Evolutionary conservation across 2,113 vertebrate species (phyloP).

Genomic region (Corythornis vintsioides): DNA sequence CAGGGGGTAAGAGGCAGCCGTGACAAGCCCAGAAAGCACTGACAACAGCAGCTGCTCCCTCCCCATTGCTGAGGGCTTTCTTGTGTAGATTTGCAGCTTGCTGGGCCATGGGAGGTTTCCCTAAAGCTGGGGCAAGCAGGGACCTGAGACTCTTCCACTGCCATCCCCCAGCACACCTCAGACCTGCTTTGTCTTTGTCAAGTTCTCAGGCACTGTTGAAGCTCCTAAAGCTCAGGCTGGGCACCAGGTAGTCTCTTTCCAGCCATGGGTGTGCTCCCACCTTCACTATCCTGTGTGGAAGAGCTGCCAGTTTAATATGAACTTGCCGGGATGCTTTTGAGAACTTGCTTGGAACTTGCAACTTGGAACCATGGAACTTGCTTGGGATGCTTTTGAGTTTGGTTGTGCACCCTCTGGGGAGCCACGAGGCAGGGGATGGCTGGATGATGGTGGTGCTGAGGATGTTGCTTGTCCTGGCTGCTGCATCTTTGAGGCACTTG

Average conservation of each 20-base stretch:
- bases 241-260: neutral
- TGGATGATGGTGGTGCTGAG: neutral
- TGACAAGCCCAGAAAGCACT: neutral
- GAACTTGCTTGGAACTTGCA: too few relatives aligned
- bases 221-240: neutral
- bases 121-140: neutral
- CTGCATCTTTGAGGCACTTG: neutral
- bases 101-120: neutral
- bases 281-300: neutral
- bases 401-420: neutral
- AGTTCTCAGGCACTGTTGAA: neutral
- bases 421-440: neutral
- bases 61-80: neutral
- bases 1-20: neutral
- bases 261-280: neutral
- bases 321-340: too few relatives aligned
- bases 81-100: neutral
- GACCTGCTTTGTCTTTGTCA: neutral
- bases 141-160: neutral
- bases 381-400: neutral
- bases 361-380: neutral
- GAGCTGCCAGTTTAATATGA: neutral
- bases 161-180: neutral
- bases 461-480: neutral
- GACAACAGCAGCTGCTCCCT: slow-evolving; percentile 60